Percentiles rank a stretch among this genome's conserved stretches.
Evolutionary conservation across 2,888 invertebrate genomes (phyloP).

Genomic region (Omphaloscelis lunosa): DNA sequence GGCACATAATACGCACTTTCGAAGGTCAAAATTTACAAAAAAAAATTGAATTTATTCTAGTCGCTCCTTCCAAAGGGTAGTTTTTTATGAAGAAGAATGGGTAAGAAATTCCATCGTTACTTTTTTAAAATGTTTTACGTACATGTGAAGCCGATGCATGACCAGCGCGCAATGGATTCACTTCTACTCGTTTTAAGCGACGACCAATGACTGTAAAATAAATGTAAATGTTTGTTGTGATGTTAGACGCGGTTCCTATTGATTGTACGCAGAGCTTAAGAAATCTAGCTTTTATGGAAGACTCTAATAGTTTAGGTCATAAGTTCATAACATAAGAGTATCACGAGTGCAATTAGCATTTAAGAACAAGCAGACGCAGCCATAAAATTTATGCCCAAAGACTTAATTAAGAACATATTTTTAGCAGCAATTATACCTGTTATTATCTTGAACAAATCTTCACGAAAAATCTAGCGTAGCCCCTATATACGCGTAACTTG

Average conservation of each 20-base stretch:
- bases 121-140: too few relatives aligned
- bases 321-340: conserved; percentile 14
- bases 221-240: neutral
- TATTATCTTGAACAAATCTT: conserved; percentile 32
- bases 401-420: conserved; percentile 36
- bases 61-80: too few relatives aligned
- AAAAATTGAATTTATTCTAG: too few relatives aligned
- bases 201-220: conserved; percentile 1
- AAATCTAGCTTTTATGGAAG: conserved; percentile 21
- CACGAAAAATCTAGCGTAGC: conserved; percentile 30
- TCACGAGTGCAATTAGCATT: conserved; percentile 25
- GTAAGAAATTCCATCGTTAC: too few relatives aligned
- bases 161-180: conserved; percentile 32
- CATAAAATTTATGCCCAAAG: conserved; percentile 8
- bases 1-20: too few relatives aligned
- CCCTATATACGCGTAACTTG: neutral
- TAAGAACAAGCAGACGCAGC: neutral
- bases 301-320: conserved; percentile 12
- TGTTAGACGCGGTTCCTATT: conserved; percentile 14
- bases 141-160: neutral
- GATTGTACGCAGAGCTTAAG: conserved; percentile 16
- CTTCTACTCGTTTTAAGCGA: conserved; percentile 9
- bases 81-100: too few relatives aligned
- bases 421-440: conserved; percentile 42
- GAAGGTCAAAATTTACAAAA: too few relatives aligned